Base-by-base conservation (phyloP, 2,797 vertebrate genomes). In the Acrossocheilus fasciatus region DNA sequence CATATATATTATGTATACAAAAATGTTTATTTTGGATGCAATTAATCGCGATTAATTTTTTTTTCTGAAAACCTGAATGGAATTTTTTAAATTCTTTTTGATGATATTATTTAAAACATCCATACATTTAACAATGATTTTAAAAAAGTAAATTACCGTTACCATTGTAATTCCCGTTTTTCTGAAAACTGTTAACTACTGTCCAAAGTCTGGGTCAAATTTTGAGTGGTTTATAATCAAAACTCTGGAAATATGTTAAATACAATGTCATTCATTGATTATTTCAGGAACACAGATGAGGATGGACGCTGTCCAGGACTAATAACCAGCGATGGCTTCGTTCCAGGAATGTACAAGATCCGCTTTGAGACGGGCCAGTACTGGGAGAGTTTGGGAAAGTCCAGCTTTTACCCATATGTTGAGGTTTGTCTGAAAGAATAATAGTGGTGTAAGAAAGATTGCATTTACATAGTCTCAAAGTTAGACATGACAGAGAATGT, bases 391-490 rank as follows among this genome's bases (percentile, higher is more conserved):
- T 92, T 93, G 85, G 96, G 95, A 0, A 93, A 95, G 36, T 81
- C 76, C 72, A 96, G 93, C 89, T 97, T 98, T 92, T 97, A 97
- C 89, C 98, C 97, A 0, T 97, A 97, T 0, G 95, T 97, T 34
- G 97, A 99, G 96, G 97, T 97, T 75, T 91, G 91, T 87, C 17
- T 30, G 26, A 39, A 11, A 36, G 17, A 18, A 23, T 52, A 4
- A 34, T 26, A 4, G 47, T 7, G 43, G 9, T 64, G 5, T 6
- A 15, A 66, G 14, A 15, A 4, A 9, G 10, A 11, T 30, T 11
- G 36, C 2, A 30, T 34, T 15, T 20, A 12, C 26, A 34, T 11
- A 64, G 17, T 36, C 14, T 62, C 34, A 70, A 41, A 20, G 30
- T 54, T 15, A n/a, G 47, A 43, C 36, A 83, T 30, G 77, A 72